A percentile compares a stretch with the other conserved stretches of the same genome.
Evolutionary conservation across 2,888 invertebrate species (phyloP).

Genomic region (Blera fallax): DNA sequence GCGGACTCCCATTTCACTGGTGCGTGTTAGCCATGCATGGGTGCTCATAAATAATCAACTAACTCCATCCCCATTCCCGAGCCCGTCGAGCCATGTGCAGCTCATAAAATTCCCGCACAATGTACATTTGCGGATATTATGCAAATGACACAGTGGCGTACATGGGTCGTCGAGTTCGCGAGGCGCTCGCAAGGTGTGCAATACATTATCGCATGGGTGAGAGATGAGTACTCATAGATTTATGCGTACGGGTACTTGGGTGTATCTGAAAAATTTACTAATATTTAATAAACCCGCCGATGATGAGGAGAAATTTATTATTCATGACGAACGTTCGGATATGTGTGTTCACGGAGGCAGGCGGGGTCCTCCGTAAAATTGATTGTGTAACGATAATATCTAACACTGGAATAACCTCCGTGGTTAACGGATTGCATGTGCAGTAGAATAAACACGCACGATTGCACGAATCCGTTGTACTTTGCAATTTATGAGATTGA

Average conservation of each 20-base stretch:
- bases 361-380: conserved; percentile 44
- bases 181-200: conserved; percentile 67
- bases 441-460: conserved; percentile 62
- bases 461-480: conserved; percentile 57
- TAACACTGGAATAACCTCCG: conserved; percentile 54
- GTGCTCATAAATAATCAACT: conserved; percentile 71
- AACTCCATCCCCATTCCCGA: conserved; percentile 32
- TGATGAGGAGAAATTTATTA: conserved; percentile 67
- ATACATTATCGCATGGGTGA: conserved; percentile 61
- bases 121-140: conserved; percentile 71
- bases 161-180: conserved; percentile 60
- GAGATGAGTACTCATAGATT: conserved; percentile 64
- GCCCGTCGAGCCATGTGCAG: conserved; percentile 43
- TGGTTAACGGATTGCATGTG: conserved; percentile 46
- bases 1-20: conserved; percentile 53
- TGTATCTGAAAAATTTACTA: conserved; percentile 59
- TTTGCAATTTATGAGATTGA: conserved; percentile 75
- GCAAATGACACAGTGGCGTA: conserved; percentile 72
- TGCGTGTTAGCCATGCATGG: conserved; percentile 67
- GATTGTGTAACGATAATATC: conserved; percentile 72
- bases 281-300: conserved; percentile 68
- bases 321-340: conserved; percentile 42
- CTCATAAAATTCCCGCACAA: conserved; percentile 59
- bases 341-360: conserved; percentile 1
- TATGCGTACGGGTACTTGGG: conserved; percentile 56